Conservation (phyloP, 1,140 invertebrate species). For the Bombus pascuorum region DNA sequence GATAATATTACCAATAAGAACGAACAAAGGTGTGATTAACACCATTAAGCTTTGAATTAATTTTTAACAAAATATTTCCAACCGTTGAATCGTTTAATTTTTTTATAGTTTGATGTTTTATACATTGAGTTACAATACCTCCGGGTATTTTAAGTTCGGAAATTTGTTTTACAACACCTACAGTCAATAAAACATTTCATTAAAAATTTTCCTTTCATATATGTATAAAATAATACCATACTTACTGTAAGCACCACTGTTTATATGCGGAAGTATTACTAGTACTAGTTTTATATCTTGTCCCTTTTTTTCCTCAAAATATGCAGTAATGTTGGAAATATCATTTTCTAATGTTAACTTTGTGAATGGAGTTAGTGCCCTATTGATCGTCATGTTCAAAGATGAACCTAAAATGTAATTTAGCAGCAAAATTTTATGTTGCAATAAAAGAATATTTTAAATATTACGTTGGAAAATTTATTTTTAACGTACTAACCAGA, state of each 20-base stretch:
- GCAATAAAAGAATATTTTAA: not conserved
- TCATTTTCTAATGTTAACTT: conserved; percentile 18
- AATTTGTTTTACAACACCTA: conserved; percentile 86
- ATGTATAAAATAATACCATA: conserved; percentile 26
- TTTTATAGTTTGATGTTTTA: conserved; percentile 85
- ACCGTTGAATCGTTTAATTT: conserved; percentile 80
- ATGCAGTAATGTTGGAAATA: conserved; percentile 23
- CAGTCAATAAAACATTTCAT: conserved; percentile 18
- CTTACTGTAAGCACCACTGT: conserved; percentile 78
- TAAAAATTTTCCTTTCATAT: not conserved
- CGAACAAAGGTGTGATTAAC: conserved; percentile 87
- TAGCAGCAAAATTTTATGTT: not conserved
- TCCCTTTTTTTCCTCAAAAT: conserved; percentile 63
- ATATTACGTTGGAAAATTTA: not conserved
- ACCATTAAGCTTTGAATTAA: conserved; percentile 93
- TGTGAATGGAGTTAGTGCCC: conserved; percentile 59
- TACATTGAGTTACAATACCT: conserved; percentile 92
- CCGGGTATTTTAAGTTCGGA: conserved; percentile 86
- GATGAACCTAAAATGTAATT: not conserved
- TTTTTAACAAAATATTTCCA: conserved; percentile 92
- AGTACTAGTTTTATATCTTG: conserved; percentile 80
- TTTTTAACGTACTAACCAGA: conserved; percentile 27
- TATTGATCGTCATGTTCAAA: conserved; percentile 67
- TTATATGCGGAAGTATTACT: conserved; percentile 81
- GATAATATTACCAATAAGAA: conserved; percentile 47